phyloP scores from a whole-genome alignment of 2,113 vertebrate species.

The Psammodynastes pulverulentus region DNA sequence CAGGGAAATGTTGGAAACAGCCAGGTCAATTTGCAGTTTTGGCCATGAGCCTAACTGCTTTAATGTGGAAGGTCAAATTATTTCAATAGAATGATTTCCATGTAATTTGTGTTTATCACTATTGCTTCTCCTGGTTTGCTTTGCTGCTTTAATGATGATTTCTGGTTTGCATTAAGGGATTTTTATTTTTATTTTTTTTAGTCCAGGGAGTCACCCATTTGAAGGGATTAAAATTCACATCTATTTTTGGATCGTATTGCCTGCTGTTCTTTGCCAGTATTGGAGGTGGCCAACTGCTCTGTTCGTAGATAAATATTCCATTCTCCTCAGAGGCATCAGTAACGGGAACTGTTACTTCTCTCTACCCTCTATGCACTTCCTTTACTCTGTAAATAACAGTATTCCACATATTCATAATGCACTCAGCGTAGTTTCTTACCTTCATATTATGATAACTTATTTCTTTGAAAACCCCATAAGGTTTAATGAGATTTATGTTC shows the following conservation, averaged over 20 bases:
- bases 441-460: background rate
- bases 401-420: background rate
- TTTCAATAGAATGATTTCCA: conserved; percentile 12
- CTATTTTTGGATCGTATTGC: background rate
- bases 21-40: background rate
- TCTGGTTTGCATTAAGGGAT: background rate
- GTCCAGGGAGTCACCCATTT: background rate
- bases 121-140: background rate
- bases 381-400: background rate
- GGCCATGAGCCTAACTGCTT: background rate
- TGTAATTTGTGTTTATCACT: background rate
- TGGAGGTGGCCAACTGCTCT: background rate
- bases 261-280: background rate
- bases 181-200: background rate
- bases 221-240: background rate
- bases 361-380: background rate
- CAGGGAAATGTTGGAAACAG: background rate
- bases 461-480: background rate
- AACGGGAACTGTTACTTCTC: background rate
- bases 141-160: background rate
- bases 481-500: background rate
- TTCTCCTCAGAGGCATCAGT: background rate
- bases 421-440: background rate
- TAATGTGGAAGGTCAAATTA: conserved; percentile 5
- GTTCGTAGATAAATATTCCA: background rate